Conservation (phyloP, 2,113 vertebrate species). For the Caracal caracal region DNA sequence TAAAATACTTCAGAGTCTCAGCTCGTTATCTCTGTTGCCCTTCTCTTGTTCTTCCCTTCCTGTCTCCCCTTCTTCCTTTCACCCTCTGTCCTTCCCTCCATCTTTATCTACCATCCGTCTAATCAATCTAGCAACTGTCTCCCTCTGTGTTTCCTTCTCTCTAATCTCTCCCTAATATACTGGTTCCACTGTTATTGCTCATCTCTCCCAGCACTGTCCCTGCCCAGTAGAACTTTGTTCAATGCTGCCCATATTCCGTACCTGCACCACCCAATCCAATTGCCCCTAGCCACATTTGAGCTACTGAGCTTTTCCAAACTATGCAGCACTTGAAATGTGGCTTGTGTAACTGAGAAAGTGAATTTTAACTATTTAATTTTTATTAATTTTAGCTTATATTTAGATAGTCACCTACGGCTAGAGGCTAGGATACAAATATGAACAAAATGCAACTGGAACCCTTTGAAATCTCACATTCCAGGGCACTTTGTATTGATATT, state of each 20-base stretch:
- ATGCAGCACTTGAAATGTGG: neutral
- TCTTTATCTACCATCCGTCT: neutral
- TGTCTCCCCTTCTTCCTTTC: accelerated
- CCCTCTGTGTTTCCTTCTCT: neutral
- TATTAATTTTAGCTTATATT: constrained; percentile 8
- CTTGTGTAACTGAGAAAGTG: neutral
- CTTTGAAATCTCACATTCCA: neutral
- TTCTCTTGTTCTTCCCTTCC: neutral
- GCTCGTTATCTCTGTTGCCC: neutral
- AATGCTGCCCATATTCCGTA: neutral
- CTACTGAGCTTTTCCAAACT: neutral
- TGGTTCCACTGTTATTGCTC: neutral
- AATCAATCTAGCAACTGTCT: neutral
- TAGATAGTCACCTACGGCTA: neutral
- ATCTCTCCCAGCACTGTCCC: neutral
- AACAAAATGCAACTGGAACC: neutral
- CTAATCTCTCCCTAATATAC: neutral
- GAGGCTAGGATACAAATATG: neutral
- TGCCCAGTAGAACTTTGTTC: neutral
- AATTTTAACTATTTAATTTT: neutral
- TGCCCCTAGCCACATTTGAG: no score
- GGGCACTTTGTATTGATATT: neutral
- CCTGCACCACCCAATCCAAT: neutral
- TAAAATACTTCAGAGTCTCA: neutral
- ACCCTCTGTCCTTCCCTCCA: accelerated